Evolutionary conservation across 2,797 vertebrate species (phyloP).

Genomic region (Epinephelus awoara): DNA sequence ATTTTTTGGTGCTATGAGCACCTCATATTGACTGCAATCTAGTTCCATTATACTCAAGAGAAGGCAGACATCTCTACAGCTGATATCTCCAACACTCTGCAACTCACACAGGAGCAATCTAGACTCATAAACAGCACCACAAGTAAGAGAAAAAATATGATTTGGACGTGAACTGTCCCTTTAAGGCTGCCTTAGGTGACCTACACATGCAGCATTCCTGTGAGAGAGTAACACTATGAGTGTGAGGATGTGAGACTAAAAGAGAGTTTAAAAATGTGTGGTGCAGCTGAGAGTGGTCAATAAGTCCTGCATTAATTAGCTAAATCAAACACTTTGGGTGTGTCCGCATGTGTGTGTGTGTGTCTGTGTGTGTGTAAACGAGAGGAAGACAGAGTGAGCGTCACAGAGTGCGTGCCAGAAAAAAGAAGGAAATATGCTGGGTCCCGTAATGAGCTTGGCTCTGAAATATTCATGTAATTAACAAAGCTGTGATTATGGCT

Average conservation of each 20-base stretch:
- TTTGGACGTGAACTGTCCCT: too few species aligned
- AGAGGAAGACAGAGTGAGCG: conserved; percentile 50
- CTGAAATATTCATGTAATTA: conserved; percentile 88
- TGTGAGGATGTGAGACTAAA: not conserved
- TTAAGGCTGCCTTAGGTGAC: not conserved
- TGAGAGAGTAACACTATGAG: not conserved
- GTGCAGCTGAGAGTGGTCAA: conserved; percentile 48
- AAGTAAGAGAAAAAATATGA: too few species aligned
- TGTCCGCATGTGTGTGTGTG: conserved; percentile 13
- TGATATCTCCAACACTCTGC: too few species aligned
- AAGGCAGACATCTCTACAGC: too few species aligned
- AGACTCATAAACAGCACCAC: too few species aligned
- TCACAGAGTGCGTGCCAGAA: conserved; percentile 49
- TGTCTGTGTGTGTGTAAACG: conserved; percentile 19
- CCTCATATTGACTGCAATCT: too few species aligned
- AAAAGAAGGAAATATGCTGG: conserved; percentile 72
- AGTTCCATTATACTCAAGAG: too few species aligned
- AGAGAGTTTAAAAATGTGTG: conserved; percentile 33
- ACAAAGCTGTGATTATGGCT: conserved; percentile 86
- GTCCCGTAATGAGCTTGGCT: conserved; percentile 79
- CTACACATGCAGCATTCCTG: not conserved
- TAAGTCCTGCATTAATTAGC: conserved; percentile 64
- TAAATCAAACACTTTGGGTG: conserved; percentile 47
- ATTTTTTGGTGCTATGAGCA: too few species aligned
- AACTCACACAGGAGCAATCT: too few species aligned